Conservation (phyloP, 2,113 vertebrate species). For the Alouatta palliata region DNA sequence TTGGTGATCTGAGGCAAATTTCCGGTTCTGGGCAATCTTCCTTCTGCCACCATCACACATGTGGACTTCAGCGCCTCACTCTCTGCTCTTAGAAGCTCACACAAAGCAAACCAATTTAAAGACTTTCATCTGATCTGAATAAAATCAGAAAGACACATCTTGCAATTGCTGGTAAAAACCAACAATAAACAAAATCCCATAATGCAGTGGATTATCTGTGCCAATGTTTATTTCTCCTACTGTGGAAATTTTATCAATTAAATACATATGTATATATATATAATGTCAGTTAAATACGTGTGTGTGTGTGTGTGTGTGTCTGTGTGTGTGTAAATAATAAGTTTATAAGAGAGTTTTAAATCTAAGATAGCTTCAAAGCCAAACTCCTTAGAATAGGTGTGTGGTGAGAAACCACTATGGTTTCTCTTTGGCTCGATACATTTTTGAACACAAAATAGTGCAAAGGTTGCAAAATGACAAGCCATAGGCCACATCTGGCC, state of each 20-base stretch:
- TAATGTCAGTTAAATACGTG: neutral
- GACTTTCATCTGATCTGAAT: neutral
- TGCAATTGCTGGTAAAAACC: neutral
- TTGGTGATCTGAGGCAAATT: constrained; percentile 45
- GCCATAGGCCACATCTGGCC: neutral
- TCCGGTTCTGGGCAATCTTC: neutral
- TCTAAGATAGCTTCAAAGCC: neutral
- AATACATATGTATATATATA: neutral
- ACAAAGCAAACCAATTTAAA: constrained; percentile 24
- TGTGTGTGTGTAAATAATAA: neutral
- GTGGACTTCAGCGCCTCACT: neutral
- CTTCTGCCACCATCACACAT: neutral
- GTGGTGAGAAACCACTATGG: neutral
- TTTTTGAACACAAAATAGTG: neutral
- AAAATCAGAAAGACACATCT: neutral
- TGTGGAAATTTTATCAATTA: neutral
- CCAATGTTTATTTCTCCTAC: neutral
- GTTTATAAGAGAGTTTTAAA: neutral
- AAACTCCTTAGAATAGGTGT: neutral
- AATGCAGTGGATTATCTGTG: neutral
- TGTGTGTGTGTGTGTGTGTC: neutral
- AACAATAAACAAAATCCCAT: neutral
- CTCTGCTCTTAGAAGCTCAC: neutral
- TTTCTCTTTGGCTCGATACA: neutral
- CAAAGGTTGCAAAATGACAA: neutral